Base-by-base conservation (phyloP, 2,888 invertebrate species). In the Coleophora flavipennella region DNA sequence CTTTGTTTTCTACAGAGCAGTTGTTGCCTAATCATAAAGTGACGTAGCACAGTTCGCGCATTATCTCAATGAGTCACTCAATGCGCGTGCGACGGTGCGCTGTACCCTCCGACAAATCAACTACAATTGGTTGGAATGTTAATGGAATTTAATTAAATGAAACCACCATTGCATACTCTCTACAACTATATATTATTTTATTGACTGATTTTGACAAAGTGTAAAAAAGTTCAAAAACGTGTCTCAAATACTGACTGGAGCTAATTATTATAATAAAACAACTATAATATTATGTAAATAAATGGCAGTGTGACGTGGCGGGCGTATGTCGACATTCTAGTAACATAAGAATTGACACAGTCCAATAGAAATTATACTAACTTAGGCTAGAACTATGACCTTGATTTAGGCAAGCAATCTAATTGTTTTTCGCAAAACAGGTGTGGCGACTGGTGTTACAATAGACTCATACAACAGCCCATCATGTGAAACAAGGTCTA, bases 331-430 rank as follows among this genome's bases (percentile, higher is more conserved):
- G 74, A 85, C 70, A 88, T 87, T 88, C 88, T 88, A 87, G 85
- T 77, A 83, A 73, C 67, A 85, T 77, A 86, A 88, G 88, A 88
- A 88, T 85, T 86, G 88, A 88, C 88, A 86, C 87, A 88, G 86
- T 88, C 88, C 83, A 77, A 65, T 79, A 69, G 57, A 62, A 76
- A 72, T 66, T 76, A 77, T 62, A 58, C 59, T 45, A 55, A 51
- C 49, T 41, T 36, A 39, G 12, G 31, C 36, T 40, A 31, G 35
- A 42, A 39, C 32, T 27, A 35, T 37, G 44, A 58, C 59, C 60
- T 55, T 45, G 20, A 4, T 20, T 20, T 62, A 64, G 63, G 69
- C 51, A 68, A 73, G 71, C 74, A 57, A 61, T 66, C 56, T 68
- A 67, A 63, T 69, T 62, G n/a, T 75, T 67, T 51, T 55, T 68